A percentile compares a stretch with the other conserved stretches of the same genome.
Conservation (phyloP, 2,888 invertebrate species). For the Lottia scabra region DNA sequence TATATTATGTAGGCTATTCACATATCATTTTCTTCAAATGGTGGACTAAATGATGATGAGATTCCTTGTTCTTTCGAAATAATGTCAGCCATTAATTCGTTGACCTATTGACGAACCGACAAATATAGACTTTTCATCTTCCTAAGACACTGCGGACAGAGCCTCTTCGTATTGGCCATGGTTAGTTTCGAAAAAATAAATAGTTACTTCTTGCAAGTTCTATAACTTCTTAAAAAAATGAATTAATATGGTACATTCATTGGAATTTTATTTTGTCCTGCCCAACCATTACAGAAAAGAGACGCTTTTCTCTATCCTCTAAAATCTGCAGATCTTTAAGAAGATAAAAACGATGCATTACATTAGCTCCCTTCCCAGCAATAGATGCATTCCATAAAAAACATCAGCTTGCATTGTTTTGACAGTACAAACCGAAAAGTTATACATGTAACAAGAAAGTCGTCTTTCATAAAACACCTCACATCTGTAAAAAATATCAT, state of each 20-base stretch:
- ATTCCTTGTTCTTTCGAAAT: too few species aligned
- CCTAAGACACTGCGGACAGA: background rate
- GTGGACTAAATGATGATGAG: too few species aligned
- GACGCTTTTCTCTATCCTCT: background rate
- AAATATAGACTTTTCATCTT: too few species aligned
- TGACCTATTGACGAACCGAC: too few species aligned
- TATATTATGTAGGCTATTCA: too few species aligned
- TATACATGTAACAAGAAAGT: background rate
- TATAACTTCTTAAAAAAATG: background rate
- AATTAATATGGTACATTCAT: background rate
- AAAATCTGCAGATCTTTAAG: background rate
- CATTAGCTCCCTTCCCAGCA: background rate
- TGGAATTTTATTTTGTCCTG: constrained; percentile 10
- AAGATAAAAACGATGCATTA: background rate
- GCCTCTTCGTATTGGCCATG: constrained; percentile 8
- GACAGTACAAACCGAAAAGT: background rate
- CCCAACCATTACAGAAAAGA: constrained; percentile 7
- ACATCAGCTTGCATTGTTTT: background rate
- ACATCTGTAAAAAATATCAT: background rate
- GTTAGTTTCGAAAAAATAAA: constrained; percentile 13
- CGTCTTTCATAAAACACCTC: background rate
- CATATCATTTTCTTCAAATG: too few species aligned
- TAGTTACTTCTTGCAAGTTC: background rate
- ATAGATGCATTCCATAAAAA: background rate
- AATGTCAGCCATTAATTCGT: too few species aligned